Base-by-base conservation (phyloP, 2,888 invertebrate genomes). In the Merodon equestris region DNA sequence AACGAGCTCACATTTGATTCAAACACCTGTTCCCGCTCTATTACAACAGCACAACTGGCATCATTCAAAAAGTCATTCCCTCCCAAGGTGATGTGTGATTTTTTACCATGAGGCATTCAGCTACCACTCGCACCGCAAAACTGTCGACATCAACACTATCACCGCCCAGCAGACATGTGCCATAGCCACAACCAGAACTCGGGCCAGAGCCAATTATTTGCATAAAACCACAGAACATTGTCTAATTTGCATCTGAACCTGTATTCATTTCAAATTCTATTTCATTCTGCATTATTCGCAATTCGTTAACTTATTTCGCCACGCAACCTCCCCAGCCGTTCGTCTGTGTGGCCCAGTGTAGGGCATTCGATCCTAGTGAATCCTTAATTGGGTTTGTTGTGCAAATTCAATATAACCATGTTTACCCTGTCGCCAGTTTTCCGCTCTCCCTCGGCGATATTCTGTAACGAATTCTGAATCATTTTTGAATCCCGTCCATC, bases 401-500 rank as follows among this genome's bases (percentile, higher is more conserved):
- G 58, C 63, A 75, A 75, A 70, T 75, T 75, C 63, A 75, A 75
- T 75, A 48, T 54, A 45, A 34, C 57, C 53, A 58, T 75, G 70
- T 70, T 68, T 68, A 58, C 63, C 14, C 47, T 42, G 38, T 44
- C 19, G 13, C 60, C 34, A 34, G 36, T 19, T 19, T 12, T 9
- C 18, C 9, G 36, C 3, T 1, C 47, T 7, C 14, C 47, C 15
- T 19, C 10, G n/a, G 38, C 9, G n/a, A n/a, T 42, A 14, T 53
- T 60, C 36, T 40, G 38, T 48, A 60, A 60, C 60, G 36, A 53
- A 54, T n/a, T n/a, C n/a, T n/a, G n/a, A n/a, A n/a, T n/a, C n/a
- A n/a, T n/a, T n/a, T n/a, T n/a, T n/a, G n/a, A n/a, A n/a, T n/a
- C n/a, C n/a, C 40, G 10, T 38, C 17, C 18, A 38, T 34, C 34